Evolutionary conservation across 2,113 vertebrate genomes (phyloP), one percentile per base, ranked within the genome.

Genomic region (Formicarius rufipectus): DNA sequence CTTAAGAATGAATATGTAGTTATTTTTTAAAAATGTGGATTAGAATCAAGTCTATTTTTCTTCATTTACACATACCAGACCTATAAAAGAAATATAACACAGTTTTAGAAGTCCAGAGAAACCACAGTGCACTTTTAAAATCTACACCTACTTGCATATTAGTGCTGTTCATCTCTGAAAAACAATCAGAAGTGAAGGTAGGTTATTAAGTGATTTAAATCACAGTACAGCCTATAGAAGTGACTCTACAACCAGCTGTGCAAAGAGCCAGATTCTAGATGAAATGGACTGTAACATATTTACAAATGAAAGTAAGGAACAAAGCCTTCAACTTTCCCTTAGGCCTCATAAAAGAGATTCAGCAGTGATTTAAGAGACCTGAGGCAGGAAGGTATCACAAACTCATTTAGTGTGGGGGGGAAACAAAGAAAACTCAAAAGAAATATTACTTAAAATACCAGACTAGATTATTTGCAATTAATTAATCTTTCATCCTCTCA

Each of bases 221-320:
- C 84, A 87, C 89, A 95, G 81, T 75, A 80, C 45, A 97, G 55
- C 47, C 63, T 79, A 49, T 40, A 95, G 55, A 93, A 93, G 33
- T 66, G 37, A 76, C 68, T 96, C 53, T 82, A 79, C 55, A 82
- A 71, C 71, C 90, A 96, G 69, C 91, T 96, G 91, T 95, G 94
- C 96, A 91, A 94, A 87, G 69, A 92, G 40, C 7, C 76, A 76
- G 85, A 92, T 84, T 94, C 67, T 62, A 84, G 58, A 86, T 94
- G 58, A 96, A 97, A 90, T 93, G 44, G 44, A 59, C 78, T 94
- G 80, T 88, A 95, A 93, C 71, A 33, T 95, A 96, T 94, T 96
- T 97, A 95, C 60, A 88, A 95, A 97, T 96, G 85, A 95, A 97
- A 97, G 71, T 55, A 86, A 89, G 92, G 87, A 96, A 94, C 78